These are phyloP conservation scores for Cosmia trapezina DNA, from an alignment of 2,888 invertebrate genomes.

Conservation along the genomic window DNA sequence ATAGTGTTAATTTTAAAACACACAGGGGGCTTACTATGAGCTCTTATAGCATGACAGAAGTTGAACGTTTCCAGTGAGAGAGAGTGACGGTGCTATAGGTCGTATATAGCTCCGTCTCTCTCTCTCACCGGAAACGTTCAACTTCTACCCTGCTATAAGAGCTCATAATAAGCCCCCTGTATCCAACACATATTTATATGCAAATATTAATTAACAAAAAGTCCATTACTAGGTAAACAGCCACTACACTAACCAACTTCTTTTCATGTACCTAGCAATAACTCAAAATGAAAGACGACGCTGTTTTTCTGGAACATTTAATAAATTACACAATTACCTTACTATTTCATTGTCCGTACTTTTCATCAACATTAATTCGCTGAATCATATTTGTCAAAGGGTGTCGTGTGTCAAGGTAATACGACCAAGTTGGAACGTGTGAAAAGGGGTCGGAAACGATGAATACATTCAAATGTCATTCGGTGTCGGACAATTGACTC, in stretches of 20 bases:
- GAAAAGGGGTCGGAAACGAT: conserved; percentile 35
- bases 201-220: conserved; percentile 22
- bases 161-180: no score
- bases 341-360: conserved; percentile 16
- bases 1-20: not conserved
- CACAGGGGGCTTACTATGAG: no score
- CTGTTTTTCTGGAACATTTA: conserved; percentile 33
- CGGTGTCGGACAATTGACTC: conserved; percentile 44
- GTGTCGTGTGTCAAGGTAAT: conserved; percentile 26
- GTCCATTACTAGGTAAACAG: conserved; percentile 2
- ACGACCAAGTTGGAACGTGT: conserved; percentile 14
- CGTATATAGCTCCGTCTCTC: no score
- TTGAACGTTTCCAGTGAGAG: no score
- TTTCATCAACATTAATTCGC: conserved; percentile 25
- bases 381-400: conserved; percentile 28
- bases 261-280: conserved; percentile 19
- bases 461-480: conserved; percentile 39
- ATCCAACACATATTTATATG: not conserved
- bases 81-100: no score
- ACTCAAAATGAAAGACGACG: conserved; percentile 33
- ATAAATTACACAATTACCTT: conserved; percentile 18
- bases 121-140: no score
- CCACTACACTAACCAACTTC: not conserved
- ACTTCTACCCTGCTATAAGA: no score
- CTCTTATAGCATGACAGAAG: no score